A percentile compares a stretch with the other conserved stretches of the same genome.
Conservation (phyloP, 2,888 invertebrate species). For the Sinelater perroti region DNA sequence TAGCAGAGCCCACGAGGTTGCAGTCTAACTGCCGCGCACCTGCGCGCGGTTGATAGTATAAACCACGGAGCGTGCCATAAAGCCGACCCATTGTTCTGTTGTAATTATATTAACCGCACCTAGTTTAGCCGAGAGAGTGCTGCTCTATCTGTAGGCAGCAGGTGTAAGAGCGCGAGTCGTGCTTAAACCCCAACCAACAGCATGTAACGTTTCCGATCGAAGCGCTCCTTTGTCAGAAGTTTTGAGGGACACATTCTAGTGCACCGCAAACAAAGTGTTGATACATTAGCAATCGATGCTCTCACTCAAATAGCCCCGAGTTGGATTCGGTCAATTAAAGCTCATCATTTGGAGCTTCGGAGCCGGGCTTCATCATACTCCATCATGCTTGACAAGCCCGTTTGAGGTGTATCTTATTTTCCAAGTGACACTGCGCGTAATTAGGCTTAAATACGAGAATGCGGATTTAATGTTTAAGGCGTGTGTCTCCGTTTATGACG, state of each 20-base stretch:
- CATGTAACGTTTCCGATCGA: slow-evolving; percentile 6
- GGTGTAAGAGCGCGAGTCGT: background rate
- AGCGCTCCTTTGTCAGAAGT: background rate
- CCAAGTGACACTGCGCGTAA: too few species aligned
- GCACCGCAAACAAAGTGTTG: background rate
- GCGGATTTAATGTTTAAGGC: too few species aligned
- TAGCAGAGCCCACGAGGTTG: background rate
- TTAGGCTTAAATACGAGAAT: too few species aligned
- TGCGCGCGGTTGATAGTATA: slow-evolving; percentile 20
- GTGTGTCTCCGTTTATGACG: too few species aligned
- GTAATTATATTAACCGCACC: slow-evolving; percentile 28
- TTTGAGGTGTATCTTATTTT: background rate
- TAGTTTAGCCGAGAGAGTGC: slow-evolving; percentile 19
- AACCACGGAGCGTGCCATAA: slow-evolving; percentile 20
- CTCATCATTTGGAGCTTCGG: background rate
- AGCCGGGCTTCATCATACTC: background rate
- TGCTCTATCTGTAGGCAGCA: slow-evolving; percentile 20
- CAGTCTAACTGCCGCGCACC: slow-evolving; percentile 11
- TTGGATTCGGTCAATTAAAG: background rate
- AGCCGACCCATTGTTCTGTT: slow-evolving; percentile 29
- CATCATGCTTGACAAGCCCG: background rate
- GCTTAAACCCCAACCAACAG: slow-evolving; percentile 2
- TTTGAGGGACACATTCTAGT: background rate
- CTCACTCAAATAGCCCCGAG: background rate
- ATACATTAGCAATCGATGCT: background rate